A percentile compares a stretch with the other conserved stretches of the same genome.
phyloP scores from a whole-genome alignment of 2,797 vertebrate genomes.

The Chelon labrosus region DNA sequence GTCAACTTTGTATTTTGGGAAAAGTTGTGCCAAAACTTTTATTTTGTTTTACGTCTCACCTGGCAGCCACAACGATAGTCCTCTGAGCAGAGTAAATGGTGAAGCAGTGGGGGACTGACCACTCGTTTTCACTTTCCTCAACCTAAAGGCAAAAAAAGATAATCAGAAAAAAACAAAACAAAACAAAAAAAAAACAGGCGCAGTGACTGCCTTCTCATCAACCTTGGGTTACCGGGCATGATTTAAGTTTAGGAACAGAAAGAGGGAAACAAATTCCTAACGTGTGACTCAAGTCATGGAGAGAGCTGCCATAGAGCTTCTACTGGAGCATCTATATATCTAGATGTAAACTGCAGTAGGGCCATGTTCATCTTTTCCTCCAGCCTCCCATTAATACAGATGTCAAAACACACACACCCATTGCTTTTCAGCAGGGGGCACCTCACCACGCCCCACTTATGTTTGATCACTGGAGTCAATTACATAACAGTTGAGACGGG shows the following conservation, averaged over 20 bases:
- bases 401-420: no score
- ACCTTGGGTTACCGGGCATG: not conserved
- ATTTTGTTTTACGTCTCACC: slow-evolving; percentile 76
- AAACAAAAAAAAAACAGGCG: rapidly evolving
- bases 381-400: not conserved
- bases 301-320: slow-evolving; percentile 16
- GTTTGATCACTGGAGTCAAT: not conserved
- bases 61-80: slow-evolving; percentile 95
- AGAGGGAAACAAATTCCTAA: not conserved
- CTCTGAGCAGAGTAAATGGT: slow-evolving; percentile 96
- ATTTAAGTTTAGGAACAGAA: slow-evolving; percentile 12
- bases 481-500: not conserved
- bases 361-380: not conserved
- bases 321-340: slow-evolving; percentile 19
- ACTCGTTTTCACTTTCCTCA: slow-evolving; percentile 92
- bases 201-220: not conserved
- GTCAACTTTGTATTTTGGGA: no score
- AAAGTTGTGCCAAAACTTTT: no score
- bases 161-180: not conserved
- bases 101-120: slow-evolving; percentile 94
- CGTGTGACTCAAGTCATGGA: no score
- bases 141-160: slow-evolving; percentile 80
- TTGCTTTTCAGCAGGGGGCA: not conserved
- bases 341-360: not conserved
- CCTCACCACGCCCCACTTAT: not conserved